Conservation (phyloP, 1,140 invertebrate genomes). For the Drosophila nikananu region DNA sequence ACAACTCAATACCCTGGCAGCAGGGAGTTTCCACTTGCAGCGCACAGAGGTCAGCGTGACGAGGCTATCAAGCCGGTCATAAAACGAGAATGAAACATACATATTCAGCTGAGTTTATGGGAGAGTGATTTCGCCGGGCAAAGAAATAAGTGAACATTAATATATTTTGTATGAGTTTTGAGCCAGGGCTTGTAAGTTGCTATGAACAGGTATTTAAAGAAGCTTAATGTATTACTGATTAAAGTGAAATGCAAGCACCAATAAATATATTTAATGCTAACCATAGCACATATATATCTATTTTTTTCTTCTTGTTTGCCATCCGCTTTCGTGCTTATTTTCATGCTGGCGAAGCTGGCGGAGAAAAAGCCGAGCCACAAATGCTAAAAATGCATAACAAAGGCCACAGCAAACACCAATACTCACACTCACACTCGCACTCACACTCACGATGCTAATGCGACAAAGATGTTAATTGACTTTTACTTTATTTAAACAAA, state of each 20-base stretch:
- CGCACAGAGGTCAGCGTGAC: conserved; percentile 22
- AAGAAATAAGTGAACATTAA: neutral
- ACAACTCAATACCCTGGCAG: conserved; percentile 25
- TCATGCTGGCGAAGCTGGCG: conserved; percentile 30
- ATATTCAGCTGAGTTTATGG: conserved; percentile 21
- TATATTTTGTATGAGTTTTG: too few species aligned
- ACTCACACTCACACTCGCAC: conserved; percentile 32
- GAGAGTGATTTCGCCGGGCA: conserved; percentile 1
- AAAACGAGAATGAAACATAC: neutral
- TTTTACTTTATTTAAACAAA: conserved; percentile 82
- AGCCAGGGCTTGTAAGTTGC: neutral
- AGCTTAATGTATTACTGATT: too few species aligned
- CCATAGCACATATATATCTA: conserved; percentile 9
- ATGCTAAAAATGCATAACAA: conserved; percentile 70
- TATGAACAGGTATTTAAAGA: neutral
- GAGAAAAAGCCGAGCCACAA: conserved; percentile 30
- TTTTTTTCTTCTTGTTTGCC: conserved; percentile 20
- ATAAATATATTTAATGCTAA: neutral
- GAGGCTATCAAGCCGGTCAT: conserved; percentile 17
- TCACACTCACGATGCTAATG: conserved; percentile 60
- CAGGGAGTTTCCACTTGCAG: conserved; percentile 14
- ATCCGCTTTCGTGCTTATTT: conserved; percentile 48
- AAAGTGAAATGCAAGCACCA: neutral
- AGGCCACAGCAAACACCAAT: conserved; percentile 46
- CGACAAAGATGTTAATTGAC: conserved; percentile 83